phyloP scores from a whole-genome alignment of 2,113 vertebrate genomes.

The Apeltes quadracus region DNA sequence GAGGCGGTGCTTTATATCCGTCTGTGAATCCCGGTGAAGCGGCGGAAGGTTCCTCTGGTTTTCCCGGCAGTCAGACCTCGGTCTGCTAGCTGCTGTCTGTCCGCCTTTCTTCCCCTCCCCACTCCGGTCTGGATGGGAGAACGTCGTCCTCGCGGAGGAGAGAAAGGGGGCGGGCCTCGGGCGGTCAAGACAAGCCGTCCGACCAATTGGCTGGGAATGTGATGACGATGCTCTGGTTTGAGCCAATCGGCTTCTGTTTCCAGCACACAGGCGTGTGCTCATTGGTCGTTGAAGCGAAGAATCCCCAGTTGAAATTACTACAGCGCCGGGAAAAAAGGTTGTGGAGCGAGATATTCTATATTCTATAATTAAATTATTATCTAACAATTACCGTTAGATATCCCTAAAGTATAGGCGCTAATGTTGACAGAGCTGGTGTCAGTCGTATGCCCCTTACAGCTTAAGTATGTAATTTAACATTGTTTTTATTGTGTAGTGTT shows the following conservation, averaged over 20 bases:
- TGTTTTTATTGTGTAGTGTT: neutral
- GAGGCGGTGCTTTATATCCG: neutral
- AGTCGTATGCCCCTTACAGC: no score
- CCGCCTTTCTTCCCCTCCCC: neutral
- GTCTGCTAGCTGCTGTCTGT: neutral
- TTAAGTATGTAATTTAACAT: no score
- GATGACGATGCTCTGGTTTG: neutral
- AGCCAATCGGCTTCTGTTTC: constrained; percentile 35
- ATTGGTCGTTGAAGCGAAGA: constrained; percentile 34
- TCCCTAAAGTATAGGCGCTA: no score
- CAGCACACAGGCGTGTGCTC: neutral
- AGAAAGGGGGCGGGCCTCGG: constrained; percentile 35
- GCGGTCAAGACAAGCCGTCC: neutral
- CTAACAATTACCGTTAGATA: neutral
- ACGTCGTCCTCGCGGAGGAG: constrained; percentile 35
- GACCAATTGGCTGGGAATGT: constrained; percentile 47
- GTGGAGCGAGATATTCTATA: neutral
- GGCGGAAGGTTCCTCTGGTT: neutral
- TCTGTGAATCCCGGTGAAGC: neutral
- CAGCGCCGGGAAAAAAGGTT: constrained; percentile 15
- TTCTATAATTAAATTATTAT: no score
- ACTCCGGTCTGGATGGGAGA: constrained; percentile 36
- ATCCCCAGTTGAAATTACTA: constrained; percentile 46
- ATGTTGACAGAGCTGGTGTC: no score
- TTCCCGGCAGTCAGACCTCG: constrained; percentile 9